These are phyloP conservation scores for Vanacampus margaritifer DNA, from an alignment of 2,113 vertebrate species.

Conservation along the genomic window DNA sequence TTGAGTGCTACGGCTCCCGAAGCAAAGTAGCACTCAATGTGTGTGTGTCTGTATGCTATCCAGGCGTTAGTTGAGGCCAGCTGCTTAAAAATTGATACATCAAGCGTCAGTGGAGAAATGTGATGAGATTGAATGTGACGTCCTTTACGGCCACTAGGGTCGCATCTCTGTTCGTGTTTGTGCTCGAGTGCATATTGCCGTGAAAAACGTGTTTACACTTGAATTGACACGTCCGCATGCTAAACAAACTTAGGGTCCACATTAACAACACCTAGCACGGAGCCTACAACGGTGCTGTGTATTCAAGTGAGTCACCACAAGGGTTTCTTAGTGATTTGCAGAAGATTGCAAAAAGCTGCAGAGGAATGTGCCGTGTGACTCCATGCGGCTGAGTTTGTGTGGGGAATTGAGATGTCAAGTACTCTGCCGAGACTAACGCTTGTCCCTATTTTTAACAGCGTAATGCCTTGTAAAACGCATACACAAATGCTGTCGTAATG, in stretches of 20 bases:
- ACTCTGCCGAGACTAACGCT: constrained; percentile 30
- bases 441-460: constrained; percentile 29
- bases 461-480: constrained; percentile 33
- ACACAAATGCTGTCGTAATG: constrained; percentile 1
- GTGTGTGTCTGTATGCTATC: constrained; percentile 23
- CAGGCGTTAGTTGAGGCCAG: constrained; percentile 45
- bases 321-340: not conserved
- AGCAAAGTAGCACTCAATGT: constrained; percentile 50
- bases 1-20: constrained; percentile 59
- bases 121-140: constrained; percentile 64
- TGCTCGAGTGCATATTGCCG: constrained; percentile 37
- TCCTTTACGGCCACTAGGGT: constrained; percentile 53
- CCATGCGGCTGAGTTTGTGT: constrained; percentile 5
- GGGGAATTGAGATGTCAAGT: constrained; percentile 41
- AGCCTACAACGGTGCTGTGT: not conserved
- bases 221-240: constrained; percentile 29
- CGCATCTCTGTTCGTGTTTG: constrained; percentile 46
- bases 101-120: constrained; percentile 64
- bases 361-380: not conserved
- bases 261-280: not conserved
- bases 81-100: constrained; percentile 74
- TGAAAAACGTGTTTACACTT: constrained; percentile 45
- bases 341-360: not conserved
- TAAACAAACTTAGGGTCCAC: constrained; percentile 22
- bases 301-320: not conserved